Evolutionary conservation across 2,797 vertebrate species (phyloP), one percentile per base, ranked within the genome.

Genomic region (Pogonophryne albipinna): DNA sequence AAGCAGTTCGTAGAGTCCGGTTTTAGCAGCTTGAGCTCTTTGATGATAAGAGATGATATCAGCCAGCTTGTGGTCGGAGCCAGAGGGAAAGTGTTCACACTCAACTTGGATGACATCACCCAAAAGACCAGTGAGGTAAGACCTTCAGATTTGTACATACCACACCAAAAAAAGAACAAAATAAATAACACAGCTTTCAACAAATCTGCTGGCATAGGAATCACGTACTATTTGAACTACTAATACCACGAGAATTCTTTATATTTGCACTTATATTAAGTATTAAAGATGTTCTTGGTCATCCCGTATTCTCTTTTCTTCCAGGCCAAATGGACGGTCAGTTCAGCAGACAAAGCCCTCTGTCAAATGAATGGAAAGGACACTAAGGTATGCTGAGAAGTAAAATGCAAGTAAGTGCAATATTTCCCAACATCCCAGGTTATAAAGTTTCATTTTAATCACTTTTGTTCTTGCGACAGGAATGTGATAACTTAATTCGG

Each of bases 401-500:
- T 38, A 50, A 23, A 6, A 56, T 55, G 34, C 16, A 17, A 14
- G 0, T 20, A 7, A 3, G 19, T 20, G 27, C 13, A 23, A 10
- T 11, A 57, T 50, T 11, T 13, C 17, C 14, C 15, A 57, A 66
- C 16, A 23, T 46, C 2, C 27, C 14, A 20, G 4, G 53, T 16
- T 38, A 34, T 10, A 0, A 41, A 3, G 1, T 38, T 38, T 4
- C 0, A 20, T 41, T 6, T 52, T 16, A 10, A 55, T 11, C 11
- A 0, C 4, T 15, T 56, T 51, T 3, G n/a, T 0, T 71, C 47
- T 27, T 64, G 51, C 16, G 7, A 73, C 52, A 81, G 81, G 65
- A 77, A 10, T 87, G 82, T 49, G 51, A 75, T 16, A 82, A 87
- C 74, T 75, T 82, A 23, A 73, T 87, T 49, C 60, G 64, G 9